phyloP scores from a whole-genome alignment of 1,140 invertebrate genomes.

The Archegozetes longisetosus region DNA sequence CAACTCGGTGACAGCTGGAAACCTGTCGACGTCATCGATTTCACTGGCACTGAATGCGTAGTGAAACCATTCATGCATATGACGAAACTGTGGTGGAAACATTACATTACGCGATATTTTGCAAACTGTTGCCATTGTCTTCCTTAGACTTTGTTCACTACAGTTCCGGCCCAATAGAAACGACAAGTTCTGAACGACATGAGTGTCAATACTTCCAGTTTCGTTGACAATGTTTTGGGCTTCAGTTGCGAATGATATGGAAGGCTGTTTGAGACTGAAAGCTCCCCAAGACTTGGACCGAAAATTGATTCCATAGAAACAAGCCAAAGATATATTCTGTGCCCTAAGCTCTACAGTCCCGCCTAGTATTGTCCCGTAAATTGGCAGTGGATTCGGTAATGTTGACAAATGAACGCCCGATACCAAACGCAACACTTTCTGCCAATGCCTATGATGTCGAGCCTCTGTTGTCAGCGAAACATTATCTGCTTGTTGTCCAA shows the following conservation, averaged over 20 bases:
- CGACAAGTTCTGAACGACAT: conserved; percentile 47
- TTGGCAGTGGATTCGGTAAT: conserved; percentile 46
- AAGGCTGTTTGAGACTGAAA: conserved; percentile 83
- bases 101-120: conserved; percentile 73
- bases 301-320: conserved; percentile 94
- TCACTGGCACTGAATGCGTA: conserved; percentile 86
- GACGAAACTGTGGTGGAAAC: conserved; percentile 80
- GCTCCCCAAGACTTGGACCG: conserved; percentile 91
- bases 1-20: conserved; percentile 12
- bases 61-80: conserved; percentile 87
- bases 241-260: conserved; percentile 86
- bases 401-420: conserved; percentile 56
- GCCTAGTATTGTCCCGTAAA: conserved; percentile 64
- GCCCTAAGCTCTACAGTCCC: conserved; percentile 81
- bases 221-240: conserved; percentile 58
- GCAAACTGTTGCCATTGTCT: conserved; percentile 48
- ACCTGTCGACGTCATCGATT: conserved; percentile 45
- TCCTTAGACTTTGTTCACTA: conserved; percentile 26
- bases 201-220: conserved; percentile 32
- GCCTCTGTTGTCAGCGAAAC: conserved; percentile 32
- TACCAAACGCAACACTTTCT: conserved; percentile 53
- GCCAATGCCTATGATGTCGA: conserved; percentile 81
- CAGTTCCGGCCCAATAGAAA: conserved; percentile 53
- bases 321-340: conserved; percentile 77
- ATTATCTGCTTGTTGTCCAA: background rate